Base-by-base conservation (phyloP, 2,113 vertebrate genomes). In the Haemorhous mexicanus region DNA sequence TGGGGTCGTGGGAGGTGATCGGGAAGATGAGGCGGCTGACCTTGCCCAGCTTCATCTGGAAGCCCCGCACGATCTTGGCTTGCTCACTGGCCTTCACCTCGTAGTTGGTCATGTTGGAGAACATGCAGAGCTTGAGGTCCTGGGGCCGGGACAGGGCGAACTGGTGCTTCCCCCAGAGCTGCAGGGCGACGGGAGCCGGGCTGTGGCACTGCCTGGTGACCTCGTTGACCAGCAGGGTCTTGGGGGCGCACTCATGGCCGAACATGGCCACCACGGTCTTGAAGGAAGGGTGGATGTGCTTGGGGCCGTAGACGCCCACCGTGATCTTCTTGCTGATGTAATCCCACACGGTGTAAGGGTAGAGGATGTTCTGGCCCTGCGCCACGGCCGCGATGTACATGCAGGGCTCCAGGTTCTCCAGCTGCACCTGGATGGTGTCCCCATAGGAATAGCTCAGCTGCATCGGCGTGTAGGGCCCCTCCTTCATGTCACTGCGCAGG, bases 111-210 rank as follows among this genome's bases (percentile, higher is more conserved):
- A 99, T 99, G 94, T 99, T 99, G 95, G 99, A 98, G 83, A 99
- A 99, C 96, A 99, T 97, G 26, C 98, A 99, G 35, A 99, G 96
- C 12, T 97, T 97, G 53, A 99, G 98, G 84, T 99, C 99, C 94
- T 99, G 99, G 28, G 99, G 99, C 85, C 97, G 98, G 67, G 98
- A 91, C 80, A 99, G 50, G 23, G 98, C 33, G 87, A 99, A 99
- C 95, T 99, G 99, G 95, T 99, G 99, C 84, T 99, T 99, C 0
- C 99, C 99, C 99, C 99, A 99, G 11, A 99, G 98, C 95, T 99
- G 99, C 15, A 99, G 97, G 1, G 98, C 98, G 1, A 99, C 98
- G 0, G 99, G 98, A 22, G 98, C 98, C 0, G 97, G 85, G 26
- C 97, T 46, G 43, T 98, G 98, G 3, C 96, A 95, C 89, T 98